Conservation (phyloP, 2,113 vertebrate genomes). For the Dipodomys ordii region DNA sequence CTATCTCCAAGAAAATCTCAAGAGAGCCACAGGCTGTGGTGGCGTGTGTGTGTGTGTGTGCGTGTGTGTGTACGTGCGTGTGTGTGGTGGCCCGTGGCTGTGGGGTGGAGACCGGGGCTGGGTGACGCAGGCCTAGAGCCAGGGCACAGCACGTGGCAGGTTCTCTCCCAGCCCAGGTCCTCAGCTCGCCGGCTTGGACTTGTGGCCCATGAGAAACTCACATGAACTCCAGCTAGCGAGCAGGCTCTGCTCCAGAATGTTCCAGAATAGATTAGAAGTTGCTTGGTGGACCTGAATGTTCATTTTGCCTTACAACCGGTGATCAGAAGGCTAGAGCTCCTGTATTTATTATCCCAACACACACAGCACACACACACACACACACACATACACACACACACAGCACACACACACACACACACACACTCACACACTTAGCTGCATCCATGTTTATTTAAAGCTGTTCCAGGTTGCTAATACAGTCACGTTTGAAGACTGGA, state of each 20-base stretch:
- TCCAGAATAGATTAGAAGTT: too few relatives aligned
- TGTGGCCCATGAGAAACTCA: neutral
- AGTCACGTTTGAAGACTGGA: neutral
- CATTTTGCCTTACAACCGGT: neutral
- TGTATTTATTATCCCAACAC: neutral
- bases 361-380: too few relatives aligned
- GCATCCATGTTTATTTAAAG: neutral
- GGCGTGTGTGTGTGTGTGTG: too few relatives aligned
- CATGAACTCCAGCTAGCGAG: neutral
- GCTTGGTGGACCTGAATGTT: neutral
- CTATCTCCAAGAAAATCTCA: neutral
- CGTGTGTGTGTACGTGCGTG: too few relatives aligned
- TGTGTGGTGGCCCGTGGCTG: too few relatives aligned
- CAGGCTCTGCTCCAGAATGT: neutral
- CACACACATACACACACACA: too few relatives aligned
- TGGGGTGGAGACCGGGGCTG: too few relatives aligned
- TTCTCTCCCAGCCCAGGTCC: too few relatives aligned
- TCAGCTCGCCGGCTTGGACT: too few relatives aligned
- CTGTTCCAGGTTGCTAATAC: neutral
- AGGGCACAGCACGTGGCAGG: too few relatives aligned
- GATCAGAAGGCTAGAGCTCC: neutral
- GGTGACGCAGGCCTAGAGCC: too few relatives aligned
- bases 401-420: fast-evolving
- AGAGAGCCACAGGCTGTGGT: neutral
- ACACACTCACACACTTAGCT: too few relatives aligned